Conservation (phyloP, 92 coral and sea anemone genomes). For the Bergia puertoricense region DNA sequence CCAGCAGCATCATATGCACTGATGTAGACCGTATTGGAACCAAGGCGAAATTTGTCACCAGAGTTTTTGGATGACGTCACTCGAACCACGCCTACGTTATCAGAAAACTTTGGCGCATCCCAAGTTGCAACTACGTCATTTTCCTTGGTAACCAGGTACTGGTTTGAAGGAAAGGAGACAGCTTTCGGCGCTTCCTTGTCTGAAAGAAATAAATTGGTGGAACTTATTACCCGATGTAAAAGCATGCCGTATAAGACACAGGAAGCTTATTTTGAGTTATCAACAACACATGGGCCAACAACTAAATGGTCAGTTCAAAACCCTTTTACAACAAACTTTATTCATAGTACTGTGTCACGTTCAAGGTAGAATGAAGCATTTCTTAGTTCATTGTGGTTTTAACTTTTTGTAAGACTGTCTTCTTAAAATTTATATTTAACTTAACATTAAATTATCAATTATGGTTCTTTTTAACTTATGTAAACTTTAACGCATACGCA, state of each 20-base stretch:
- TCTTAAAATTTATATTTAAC: too few species aligned
- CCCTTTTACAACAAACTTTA: too few species aligned
- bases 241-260: not conserved
- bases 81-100: slow-evolving; percentile 69
- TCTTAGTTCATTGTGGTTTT: too few species aligned
- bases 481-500: too few species aligned
- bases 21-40: slow-evolving; percentile 54
- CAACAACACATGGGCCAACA: not conserved
- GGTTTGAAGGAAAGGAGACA: slow-evolving; percentile 58
- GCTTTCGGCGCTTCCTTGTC: slow-evolving; percentile 67
- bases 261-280: not conserved
- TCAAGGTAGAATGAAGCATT: too few species aligned
- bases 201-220: not conserved
- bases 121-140: slow-evolving; percentile 57
- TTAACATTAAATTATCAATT: too few species aligned
- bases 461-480: too few species aligned
- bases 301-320: too few species aligned
- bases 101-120: slow-evolving; percentile 74
- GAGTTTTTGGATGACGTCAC: slow-evolving; percentile 57
- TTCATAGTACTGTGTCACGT: too few species aligned
- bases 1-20: slow-evolving; percentile 60
- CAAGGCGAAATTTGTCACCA: slow-evolving; percentile 62
- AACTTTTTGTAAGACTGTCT: too few species aligned
- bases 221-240: not conserved
- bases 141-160: slow-evolving; percentile 38